Evolutionary conservation across 1,140 invertebrate species (phyloP), one percentile per base, ranked within the genome.

Genomic region (Pseudomyrmex pallidus): DNA sequence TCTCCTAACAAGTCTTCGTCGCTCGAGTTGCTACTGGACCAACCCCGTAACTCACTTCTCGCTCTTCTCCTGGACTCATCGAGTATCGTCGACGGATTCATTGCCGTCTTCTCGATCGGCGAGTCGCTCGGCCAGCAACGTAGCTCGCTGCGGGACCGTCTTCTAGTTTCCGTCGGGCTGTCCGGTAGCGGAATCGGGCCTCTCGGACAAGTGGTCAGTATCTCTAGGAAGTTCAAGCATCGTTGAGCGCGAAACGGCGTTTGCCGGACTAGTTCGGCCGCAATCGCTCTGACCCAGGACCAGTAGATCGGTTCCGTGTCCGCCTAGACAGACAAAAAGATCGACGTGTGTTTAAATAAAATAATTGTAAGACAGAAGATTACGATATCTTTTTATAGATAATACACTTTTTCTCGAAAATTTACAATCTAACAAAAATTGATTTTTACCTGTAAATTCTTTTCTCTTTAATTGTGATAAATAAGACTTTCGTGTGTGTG

Each of bases 241-340:
- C 93, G 91, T 25, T 91, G 93, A 0, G 95, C 94, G 7, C 95
- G 95, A n/a, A 96, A 93, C 3, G 96, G 96, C 3, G 96, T 96
- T 87, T 96, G 96, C 1, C 95, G 93, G 44, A 96, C 95, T 3
- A 96, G 92, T 89, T 96, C 95, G 0, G 95, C 95, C 0, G 95
- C 96, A 50, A 96, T 94, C 0, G 95, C 95, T 82, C 95, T 95
- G 17, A 96, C 95, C 96, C 96, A 96, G 2, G 95, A 93, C 92
- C 95, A 95, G 88, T 96, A 96, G 25, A 95, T 93, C 10, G 93
- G 92, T 80, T 96, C 95, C 4, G 92, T 95, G 72, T 94, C 93
- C 9, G 95, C 95, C 96, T 96, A 91, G 17, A 94, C 92, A 90
- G 17, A 48, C 10, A 48, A 61, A 77, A 54, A 25, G 35, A 70